phyloP scores from a whole-genome alignment of 2,113 vertebrate species.

The Clinocottus analis region DNA sequence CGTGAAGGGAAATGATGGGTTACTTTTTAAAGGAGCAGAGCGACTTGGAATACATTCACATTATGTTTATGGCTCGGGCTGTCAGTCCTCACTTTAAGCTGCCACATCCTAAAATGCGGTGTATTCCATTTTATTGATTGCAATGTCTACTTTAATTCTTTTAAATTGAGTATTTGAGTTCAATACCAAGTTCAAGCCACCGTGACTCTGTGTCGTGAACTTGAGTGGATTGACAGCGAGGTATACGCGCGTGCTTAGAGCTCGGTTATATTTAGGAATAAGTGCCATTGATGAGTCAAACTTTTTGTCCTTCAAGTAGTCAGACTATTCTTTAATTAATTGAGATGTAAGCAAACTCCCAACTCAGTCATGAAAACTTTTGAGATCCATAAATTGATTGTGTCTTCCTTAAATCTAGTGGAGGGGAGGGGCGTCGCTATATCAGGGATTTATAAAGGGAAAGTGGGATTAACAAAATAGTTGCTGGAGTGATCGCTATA shows the following conservation, averaged over 20 bases:
- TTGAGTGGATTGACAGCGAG: conserved; percentile 56
- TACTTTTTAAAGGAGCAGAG: conserved; percentile 17
- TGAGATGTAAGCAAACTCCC: not conserved
- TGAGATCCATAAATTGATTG: conserved; percentile 37
- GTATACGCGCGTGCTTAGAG: not conserved
- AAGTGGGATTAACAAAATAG: conserved; percentile 3
- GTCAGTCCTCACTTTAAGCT: not conserved
- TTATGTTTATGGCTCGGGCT: conserved; percentile 7
- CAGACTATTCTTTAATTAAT: conserved; percentile 16
- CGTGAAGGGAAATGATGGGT: not conserved
- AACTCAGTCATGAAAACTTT: conserved; percentile 23
- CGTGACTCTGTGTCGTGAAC: conserved; percentile 61
- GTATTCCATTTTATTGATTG: conserved; percentile 10
- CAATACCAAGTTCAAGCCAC: conserved; percentile 78
- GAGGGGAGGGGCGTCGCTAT: not conserved
- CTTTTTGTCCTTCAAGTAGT: not conserved
- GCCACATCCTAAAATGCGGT: not conserved
- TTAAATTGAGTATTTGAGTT: conserved; percentile 60
- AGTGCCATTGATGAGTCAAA: not conserved
- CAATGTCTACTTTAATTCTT: conserved; percentile 12
- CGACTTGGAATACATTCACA: conserved; percentile 18
- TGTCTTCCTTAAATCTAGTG: not conserved
- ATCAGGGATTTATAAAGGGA: conserved; percentile 26
- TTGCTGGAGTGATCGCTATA: not conserved
- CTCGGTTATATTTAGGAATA: not conserved